Evolutionary conservation across 2,113 vertebrate species (phyloP), one percentile per base, ranked within the genome.

Genomic region (Apus apus): DNA sequence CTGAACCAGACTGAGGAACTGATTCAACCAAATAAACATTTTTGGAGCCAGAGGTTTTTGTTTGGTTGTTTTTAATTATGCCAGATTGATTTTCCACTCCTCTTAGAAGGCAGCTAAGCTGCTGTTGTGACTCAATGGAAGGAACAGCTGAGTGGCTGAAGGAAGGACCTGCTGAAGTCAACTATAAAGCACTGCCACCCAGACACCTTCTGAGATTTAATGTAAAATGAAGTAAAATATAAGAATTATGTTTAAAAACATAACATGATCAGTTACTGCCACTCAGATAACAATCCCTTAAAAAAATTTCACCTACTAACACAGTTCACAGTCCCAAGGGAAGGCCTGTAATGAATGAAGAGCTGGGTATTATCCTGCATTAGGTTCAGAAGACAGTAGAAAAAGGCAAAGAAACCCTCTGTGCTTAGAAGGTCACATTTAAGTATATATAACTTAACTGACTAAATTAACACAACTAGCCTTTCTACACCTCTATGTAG

Each of bases 231-330:
- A 79, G 36, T 34, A 46, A 86, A 92, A 43, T 5, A 64, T 11
- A 82, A 34, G 17, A 58, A 57, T 23, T 58, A 67, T 13, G 13
- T 66, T 93, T 29, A 40, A 88, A 88, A 73, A 4, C 3, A 7
- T 30, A 61, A 70, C 25, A 62, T 18, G 6, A 66, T 38, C 29
- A 11, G 19, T 51, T 43, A 56, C 26, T 71, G 72, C 51, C 51
- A 70, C 34, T 74, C 60, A 60, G 46, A 21, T 15, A 79, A 76
- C 60, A 83, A 64, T 36, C 88, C 57, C 75, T 94, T 70, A 93
- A 86, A n/a, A 85, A 85, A 29, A 22, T 45, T 45, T 88, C 90
- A 95, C 93, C 91, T 91, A 87, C 79, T 95, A 85, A 89, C 90
- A 94, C 56, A 79, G 45, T 87, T 89, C 66, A 66, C 25, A 57